Conservation (phyloP, 2,113 vertebrate genomes). For the Psilopogon haemacephalus region DNA sequence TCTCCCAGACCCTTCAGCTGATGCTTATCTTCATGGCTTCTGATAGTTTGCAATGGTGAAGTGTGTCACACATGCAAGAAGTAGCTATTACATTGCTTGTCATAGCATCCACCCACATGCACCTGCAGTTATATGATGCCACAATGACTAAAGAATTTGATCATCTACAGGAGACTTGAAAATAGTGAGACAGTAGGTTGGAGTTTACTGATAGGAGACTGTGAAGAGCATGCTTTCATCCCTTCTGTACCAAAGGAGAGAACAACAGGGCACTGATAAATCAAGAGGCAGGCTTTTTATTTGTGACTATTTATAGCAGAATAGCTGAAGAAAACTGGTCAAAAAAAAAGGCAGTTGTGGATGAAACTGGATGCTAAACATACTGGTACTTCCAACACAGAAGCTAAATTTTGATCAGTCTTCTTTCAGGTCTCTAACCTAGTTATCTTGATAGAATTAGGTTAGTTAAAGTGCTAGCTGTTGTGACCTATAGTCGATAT, state of each 20-base stretch:
- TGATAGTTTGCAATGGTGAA: neutral
- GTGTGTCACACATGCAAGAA: neutral
- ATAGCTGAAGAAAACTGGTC: neutral
- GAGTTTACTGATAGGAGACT: neutral
- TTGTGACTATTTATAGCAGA: neutral
- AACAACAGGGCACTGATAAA: neutral
- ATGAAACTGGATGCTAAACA: neutral
- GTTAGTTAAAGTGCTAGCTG: neutral
- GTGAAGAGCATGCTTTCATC: neutral
- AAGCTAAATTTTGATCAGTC: neutral
- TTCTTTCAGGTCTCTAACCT: neutral
- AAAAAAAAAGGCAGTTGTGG: neutral
- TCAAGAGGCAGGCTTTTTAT: neutral
- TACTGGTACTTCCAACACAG: neutral
- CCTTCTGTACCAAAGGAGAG: neutral
- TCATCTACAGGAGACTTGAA: neutral
- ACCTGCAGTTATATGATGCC: neutral
- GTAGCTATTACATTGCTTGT: neutral
- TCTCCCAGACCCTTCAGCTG: neutral
- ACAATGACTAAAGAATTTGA: neutral
- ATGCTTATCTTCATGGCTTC: neutral
- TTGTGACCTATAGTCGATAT: neutral
- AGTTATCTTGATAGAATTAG: no score
- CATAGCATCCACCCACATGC: neutral
- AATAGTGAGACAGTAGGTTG: neutral